Percentiles rank a stretch among this genome's conserved stretches.
phyloP scores from a whole-genome alignment of 2,113 vertebrate genomes.

The Neoarius graeffei region DNA sequence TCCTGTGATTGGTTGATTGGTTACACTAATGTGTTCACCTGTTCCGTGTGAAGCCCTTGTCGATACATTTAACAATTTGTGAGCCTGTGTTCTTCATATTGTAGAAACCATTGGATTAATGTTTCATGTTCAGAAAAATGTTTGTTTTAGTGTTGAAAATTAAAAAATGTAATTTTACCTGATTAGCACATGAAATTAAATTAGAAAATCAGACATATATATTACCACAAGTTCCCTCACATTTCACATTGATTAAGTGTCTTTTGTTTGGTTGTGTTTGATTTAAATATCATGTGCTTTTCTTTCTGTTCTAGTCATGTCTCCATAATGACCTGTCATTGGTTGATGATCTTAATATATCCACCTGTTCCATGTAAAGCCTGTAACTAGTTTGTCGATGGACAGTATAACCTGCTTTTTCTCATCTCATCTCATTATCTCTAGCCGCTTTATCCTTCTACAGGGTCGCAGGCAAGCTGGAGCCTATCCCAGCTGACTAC shows the following conservation, averaged over 20 bases:
- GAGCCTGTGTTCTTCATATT: too few relatives aligned
- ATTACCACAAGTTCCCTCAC: neutral
- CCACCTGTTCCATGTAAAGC: neutral
- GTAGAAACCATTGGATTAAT: too few relatives aligned
- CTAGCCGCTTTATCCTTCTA: too few relatives aligned
- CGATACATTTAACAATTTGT: too few relatives aligned
- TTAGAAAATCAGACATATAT: neutral
- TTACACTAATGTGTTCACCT: too few relatives aligned
- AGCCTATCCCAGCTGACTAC: too few relatives aligned
- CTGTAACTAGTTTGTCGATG: neutral
- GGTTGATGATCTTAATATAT: neutral
- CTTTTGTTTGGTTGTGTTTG: neutral
- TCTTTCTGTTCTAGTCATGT: neutral
- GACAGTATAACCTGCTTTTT: neutral
- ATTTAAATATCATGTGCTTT: neutral
- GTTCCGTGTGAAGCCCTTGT: neutral
- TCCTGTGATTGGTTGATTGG: neutral
- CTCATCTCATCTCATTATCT: too few relatives aligned
- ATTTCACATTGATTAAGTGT: neutral
- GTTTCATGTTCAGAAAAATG: too few relatives aligned
- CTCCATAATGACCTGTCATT: neutral
- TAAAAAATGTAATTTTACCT: too few relatives aligned
- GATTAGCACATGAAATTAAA: neutral
- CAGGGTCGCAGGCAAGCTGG: too few relatives aligned
- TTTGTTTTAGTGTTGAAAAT: too few relatives aligned